A percentile compares a stretch with the other conserved stretches of the same genome.
These are phyloP conservation scores for Drosophila varians DNA, from an alignment of 1,140 invertebrate species.

Conservation along the genomic window DNA sequence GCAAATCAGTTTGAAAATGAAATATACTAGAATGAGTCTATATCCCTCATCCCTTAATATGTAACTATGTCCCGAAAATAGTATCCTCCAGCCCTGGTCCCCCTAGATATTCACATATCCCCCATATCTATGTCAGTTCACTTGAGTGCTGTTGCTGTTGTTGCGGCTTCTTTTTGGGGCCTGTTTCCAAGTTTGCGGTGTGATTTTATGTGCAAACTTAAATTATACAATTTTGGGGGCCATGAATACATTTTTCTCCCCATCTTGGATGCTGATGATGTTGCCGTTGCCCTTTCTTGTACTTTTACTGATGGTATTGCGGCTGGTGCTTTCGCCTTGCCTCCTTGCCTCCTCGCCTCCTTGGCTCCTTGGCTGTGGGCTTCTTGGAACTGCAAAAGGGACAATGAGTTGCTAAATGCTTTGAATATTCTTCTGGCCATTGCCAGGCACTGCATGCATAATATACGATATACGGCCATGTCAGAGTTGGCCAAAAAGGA, in stretches of 20 bases:
- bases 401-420: slow-evolving; percentile 82
- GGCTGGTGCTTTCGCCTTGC: no score
- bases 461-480: slow-evolving; percentile 57
- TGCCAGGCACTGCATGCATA: slow-evolving; percentile 73
- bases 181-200: slow-evolving; percentile 68
- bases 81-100: slow-evolving; percentile 18
- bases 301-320: background rate
- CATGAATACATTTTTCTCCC: slow-evolving; percentile 75
- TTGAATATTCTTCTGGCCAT: slow-evolving; percentile 78
- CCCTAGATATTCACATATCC: slow-evolving; percentile 33
- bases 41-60: no score
- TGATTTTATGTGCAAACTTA: slow-evolving; percentile 82
- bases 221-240: slow-evolving; percentile 75
- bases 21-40: background rate
- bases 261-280: slow-evolving; percentile 20
- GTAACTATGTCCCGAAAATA: no score
- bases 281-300: background rate
- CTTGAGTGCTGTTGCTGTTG: slow-evolving; percentile 46
- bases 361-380: background rate
- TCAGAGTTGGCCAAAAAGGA: slow-evolving; percentile 22
- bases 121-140: slow-evolving; percentile 52
- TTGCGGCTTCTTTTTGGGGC: slow-evolving; percentile 40
- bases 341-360: no score
- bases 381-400: slow-evolving; percentile 51
- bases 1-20: background rate